Conservation (phyloP, 2,113 vertebrate species). For the Hassar affinis region DNA sequence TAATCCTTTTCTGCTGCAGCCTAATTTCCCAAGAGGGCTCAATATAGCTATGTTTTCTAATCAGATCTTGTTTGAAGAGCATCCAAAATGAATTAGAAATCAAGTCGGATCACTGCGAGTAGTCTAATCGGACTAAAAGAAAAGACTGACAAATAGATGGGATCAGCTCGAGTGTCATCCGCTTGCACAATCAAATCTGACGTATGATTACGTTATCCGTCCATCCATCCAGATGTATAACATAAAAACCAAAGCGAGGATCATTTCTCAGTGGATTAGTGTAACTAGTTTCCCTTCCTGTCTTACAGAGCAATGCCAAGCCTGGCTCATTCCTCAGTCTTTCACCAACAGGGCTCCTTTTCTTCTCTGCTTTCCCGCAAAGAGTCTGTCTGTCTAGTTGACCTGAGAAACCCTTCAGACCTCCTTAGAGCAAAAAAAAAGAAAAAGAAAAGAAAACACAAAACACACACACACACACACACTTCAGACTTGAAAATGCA, state of each 20-base stretch:
- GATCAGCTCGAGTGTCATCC: not conserved
- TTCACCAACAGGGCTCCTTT: constrained; percentile 31
- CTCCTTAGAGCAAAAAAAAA: constrained; percentile 1
- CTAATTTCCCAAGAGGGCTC: not conserved
- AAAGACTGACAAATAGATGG: not conserved
- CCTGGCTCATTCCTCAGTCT: constrained; percentile 29
- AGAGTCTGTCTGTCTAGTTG: constrained; percentile 24
- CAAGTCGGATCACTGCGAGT: not conserved
- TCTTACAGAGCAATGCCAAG: constrained; percentile 27
- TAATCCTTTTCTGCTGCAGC: not conserved
- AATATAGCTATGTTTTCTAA: not conserved
- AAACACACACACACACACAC: too few species aligned
- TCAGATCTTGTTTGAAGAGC: not conserved
- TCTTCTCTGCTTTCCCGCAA: constrained; percentile 19
- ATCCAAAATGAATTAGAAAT: not conserved
- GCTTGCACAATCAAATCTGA: not conserved
- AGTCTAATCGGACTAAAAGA: not conserved
- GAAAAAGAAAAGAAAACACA: not conserved
- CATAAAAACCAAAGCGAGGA: not conserved
- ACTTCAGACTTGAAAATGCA: constrained; percentile 6
- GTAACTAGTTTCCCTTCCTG: not conserved
- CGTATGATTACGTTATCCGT: not conserved
- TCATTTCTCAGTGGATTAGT: constrained; percentile 9
- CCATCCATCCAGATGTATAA: not conserved
- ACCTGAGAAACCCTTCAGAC: constrained; percentile 24